These are phyloP conservation scores for Dasypolia templi DNA, from an alignment of 2,888 invertebrate species.

Conservation along the genomic window DNA sequence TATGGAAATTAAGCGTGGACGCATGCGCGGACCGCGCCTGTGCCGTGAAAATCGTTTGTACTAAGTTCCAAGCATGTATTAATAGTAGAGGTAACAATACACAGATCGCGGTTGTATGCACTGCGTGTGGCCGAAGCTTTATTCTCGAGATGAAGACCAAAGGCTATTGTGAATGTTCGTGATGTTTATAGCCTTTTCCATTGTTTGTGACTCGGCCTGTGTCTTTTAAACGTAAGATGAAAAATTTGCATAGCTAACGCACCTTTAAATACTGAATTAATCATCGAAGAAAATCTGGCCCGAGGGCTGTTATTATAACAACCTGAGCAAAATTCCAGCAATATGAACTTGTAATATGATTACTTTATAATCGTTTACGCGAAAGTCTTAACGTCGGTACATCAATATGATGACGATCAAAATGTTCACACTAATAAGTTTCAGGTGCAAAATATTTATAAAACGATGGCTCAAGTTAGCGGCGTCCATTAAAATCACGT, in stretches of 20 bases:
- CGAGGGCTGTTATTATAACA: neutral
- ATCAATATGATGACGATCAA: conserved; percentile 40
- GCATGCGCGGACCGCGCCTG: conserved; percentile 64
- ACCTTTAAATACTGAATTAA: conserved; percentile 3
- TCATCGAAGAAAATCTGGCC: conserved; percentile 5
- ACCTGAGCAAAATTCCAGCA: neutral
- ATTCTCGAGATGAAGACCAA: conserved; percentile 60
- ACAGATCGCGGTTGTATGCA: conserved; percentile 62
- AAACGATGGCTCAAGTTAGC: conserved; percentile 46
- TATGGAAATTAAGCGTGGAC: conserved; percentile 73
- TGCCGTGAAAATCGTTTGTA: conserved; percentile 84
- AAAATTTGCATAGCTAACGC: conserved; percentile 11
- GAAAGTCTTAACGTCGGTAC: conserved; percentile 35
- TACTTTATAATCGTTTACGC: conserved; percentile 58
- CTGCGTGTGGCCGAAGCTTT: conserved; percentile 76
- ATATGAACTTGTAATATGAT: conserved; percentile 53
- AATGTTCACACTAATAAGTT: conserved; percentile 38
- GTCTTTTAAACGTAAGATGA: conserved; percentile 5
- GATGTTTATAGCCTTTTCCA: conserved; percentile 34
- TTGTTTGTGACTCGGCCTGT: conserved; percentile 32
- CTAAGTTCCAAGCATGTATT: conserved; percentile 75
- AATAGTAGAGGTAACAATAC: conserved; percentile 76
- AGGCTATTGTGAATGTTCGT: conserved; percentile 45
- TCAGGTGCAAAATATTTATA: conserved; percentile 50
- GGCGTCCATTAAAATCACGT: conserved; percentile 67